A percentile compares a stretch with the other conserved stretches of the same genome.
These are phyloP conservation scores for Passer domesticus DNA, from an alignment of 2,113 vertebrate genomes.

Conservation along the genomic window DNA sequence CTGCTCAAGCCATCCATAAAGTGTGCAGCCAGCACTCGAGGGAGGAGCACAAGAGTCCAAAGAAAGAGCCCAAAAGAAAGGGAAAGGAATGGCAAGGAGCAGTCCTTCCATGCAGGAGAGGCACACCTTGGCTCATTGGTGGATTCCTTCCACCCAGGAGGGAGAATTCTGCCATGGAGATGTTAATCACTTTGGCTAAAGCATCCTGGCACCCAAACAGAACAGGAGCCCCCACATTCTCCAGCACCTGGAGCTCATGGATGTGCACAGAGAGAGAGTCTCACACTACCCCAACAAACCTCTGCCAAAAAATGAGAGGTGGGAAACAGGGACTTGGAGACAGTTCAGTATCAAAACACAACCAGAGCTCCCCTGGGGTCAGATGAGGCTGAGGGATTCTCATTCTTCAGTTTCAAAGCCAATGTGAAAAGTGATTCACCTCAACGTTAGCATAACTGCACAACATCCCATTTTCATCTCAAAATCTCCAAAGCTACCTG, in stretches of 20 bases:
- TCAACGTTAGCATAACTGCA: not conserved
- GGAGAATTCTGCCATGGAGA: not conserved
- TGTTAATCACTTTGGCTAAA: not conserved
- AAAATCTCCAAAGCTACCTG: not conserved
- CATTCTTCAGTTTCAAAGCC: not conserved
- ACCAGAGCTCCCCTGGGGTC: rapidly evolving
- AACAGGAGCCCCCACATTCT: not conserved
- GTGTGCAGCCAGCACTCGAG: rapidly evolving
- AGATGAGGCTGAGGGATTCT: rapidly evolving
- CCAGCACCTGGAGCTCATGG: not conserved
- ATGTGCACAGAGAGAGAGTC: no score
- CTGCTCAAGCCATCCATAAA: not conserved
- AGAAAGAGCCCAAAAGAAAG: not conserved
- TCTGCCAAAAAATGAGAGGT: not conserved
- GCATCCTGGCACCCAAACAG: no score
- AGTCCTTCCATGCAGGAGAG: not conserved
- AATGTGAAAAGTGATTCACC: not conserved
- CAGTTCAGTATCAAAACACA: not conserved
- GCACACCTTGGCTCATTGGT: not conserved
- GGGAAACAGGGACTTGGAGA: not conserved
- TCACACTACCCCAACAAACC: not conserved
- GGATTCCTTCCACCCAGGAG: not conserved
- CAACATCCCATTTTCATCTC: not conserved
- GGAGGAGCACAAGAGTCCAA: not conserved
- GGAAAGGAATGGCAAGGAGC: not conserved